phyloP scores from a whole-genome alignment of 1,140 invertebrate species.

The Mamestra configurata region DNA sequence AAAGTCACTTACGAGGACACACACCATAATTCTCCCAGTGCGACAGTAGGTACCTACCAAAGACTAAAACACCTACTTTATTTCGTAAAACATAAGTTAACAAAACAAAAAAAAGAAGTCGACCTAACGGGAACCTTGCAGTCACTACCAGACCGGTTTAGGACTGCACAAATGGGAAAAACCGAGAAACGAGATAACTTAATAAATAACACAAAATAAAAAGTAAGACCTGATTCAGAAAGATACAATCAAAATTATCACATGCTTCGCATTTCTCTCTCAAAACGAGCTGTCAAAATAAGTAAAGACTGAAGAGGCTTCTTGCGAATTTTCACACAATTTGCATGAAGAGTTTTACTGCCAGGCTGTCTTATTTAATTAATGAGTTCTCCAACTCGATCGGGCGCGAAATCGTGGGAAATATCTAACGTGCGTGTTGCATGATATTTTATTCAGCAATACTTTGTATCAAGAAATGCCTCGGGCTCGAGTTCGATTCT shows the following conservation, averaged over 20 bases:
- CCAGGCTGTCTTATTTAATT: neutral
- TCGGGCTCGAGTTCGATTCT: no score
- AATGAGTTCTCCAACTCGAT: conserved; percentile 8
- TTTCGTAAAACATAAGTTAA: neutral
- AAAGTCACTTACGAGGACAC: no score
- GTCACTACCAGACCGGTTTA: neutral
- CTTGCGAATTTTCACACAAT: conserved; percentile 14
- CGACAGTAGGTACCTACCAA: no score
- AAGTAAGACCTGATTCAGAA: neutral
- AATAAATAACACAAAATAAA: neutral
- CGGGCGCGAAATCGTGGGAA: conserved; percentile 14
- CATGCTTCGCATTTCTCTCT: neutral
- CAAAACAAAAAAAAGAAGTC: neutral
- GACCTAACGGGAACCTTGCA: neutral
- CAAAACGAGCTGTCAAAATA: neutral
- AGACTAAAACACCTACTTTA: no score
- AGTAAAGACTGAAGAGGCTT: neutral
- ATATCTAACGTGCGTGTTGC: neutral
- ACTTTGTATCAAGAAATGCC: neutral
- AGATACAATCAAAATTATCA: conserved; percentile 3
- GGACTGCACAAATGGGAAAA: neutral
- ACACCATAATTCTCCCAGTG: no score
- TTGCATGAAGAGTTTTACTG: conserved; percentile 19
- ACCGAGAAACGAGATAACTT: neutral
- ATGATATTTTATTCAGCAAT: neutral